These are phyloP conservation scores for Rhinophrynus dorsalis DNA, from an alignment of 2,797 vertebrate species.

Conservation along the genomic window DNA sequence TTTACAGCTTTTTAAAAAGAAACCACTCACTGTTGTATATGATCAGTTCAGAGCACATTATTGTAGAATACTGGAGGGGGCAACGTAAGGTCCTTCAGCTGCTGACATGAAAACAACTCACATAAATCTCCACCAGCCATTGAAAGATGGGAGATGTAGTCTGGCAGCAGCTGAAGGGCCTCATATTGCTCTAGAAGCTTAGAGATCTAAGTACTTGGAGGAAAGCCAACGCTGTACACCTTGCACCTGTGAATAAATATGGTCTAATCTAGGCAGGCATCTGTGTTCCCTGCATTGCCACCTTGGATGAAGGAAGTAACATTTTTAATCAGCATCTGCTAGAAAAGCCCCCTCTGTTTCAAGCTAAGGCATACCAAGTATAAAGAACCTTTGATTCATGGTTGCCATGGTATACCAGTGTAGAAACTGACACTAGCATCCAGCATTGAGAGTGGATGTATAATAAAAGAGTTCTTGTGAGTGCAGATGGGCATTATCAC, in stretches of 20 bases:
- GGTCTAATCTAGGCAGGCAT: constrained; percentile 23
- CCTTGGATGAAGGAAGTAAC: constrained; percentile 40
- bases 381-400: constrained; percentile 51
- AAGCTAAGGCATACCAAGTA: background rate
- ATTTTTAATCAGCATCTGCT: constrained; percentile 12
- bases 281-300: background rate
- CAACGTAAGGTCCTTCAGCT: too few species aligned
- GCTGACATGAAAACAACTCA: too few species aligned
- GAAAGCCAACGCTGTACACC: constrained; percentile 17
- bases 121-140: too few species aligned
- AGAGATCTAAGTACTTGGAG: constrained; percentile 43
- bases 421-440: constrained; percentile 40
- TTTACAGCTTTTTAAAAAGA: too few species aligned
- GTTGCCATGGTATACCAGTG: constrained; percentile 49
- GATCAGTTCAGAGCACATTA: too few species aligned
- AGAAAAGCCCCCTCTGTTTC: background rate
- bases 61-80: too few species aligned
- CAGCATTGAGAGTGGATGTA: constrained; percentile 27
- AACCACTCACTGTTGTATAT: too few species aligned
- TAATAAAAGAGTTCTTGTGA: constrained; percentile 44
- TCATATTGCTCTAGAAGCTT: constrained; percentile 30
- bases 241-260: constrained; percentile 6
- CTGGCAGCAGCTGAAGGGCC: too few species aligned
- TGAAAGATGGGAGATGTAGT: too few species aligned
- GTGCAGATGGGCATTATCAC: constrained; percentile 46